Evolutionary conservation across 2,888 invertebrate species (phyloP), one percentile per base, ranked within the genome.

Genomic region (Arge pagana): DNA sequence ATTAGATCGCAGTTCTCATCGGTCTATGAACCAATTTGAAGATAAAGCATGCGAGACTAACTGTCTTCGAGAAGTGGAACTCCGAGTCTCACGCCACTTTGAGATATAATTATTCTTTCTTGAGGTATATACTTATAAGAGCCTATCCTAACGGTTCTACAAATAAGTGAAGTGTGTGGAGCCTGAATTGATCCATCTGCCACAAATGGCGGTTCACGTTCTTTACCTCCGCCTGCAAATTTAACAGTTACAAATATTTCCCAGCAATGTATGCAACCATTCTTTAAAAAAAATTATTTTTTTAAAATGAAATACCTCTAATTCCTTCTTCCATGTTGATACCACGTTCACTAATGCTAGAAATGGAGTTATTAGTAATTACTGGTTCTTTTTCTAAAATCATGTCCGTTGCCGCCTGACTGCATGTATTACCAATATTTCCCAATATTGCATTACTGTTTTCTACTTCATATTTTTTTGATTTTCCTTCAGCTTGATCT

Each of bases 101-200:
- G 65, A 2, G 80, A 78, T 39, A 81, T 67, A 55, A 81, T 71
- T 74, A 93, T 87, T 76, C 85, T 84, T 71, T 90, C 88, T 54
- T 81, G 82, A 19, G 91, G 88, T 59, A 85, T 82, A 68, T 87
- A 89, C 78, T 88, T 87, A 72, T 91, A 90, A 11, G 92, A 90
- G 30, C 95, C 94, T 71, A 95, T 87, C 58, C 93, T 82, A 50
- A 94, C 85, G 15, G 89, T 88, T 60, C 90, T 83, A 74, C 93
- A 93, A 13, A 79, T 77, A 8, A 90, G 68, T 39, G 82, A 76
- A n/a, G 84, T 83, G 48, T 80, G 80, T 41, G 81, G 68, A 37
- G 80, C 79, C 59, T 81, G 74, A 50, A 71, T 61, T 35, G 67
- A 73, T 55, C 52, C 55, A 49, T 81, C 81, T 28, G 76, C 71